A percentile compares a stretch with the other conserved stretches of the same genome.
Conservation (phyloP, 2,797 vertebrate genomes). For the Uromys caudimaculatus region DNA sequence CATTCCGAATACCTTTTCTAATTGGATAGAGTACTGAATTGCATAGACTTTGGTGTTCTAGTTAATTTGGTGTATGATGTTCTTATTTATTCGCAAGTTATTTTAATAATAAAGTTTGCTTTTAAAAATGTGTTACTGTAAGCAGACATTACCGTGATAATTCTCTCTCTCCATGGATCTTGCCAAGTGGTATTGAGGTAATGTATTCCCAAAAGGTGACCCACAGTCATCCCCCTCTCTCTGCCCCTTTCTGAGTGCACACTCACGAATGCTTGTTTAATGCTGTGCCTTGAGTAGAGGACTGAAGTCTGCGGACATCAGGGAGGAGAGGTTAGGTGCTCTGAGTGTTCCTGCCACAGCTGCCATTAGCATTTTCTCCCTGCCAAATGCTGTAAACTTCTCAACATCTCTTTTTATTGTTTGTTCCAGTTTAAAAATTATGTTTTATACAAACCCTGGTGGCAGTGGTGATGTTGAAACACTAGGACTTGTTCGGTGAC, state of each 20-base stretch:
- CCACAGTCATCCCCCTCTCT: not conserved
- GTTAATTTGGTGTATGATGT: not conserved
- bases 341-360: not conserved
- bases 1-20: too few relatives aligned
- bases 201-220: not conserved
- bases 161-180: not conserved
- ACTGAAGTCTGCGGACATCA: not conserved
- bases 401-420: conserved; percentile 9
- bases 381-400: not conserved
- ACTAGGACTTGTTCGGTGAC: conserved; percentile 16
- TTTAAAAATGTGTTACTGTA: not conserved
- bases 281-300: not conserved
- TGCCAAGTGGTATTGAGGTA: not conserved
- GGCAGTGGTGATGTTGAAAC: not conserved
- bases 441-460: not conserved
- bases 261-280: not conserved
- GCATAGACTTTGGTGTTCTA: not conserved
- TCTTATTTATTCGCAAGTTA: not conserved
- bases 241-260: not conserved
- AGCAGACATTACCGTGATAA: not conserved
- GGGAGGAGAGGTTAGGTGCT: too few relatives aligned
- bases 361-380: not conserved
- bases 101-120: not conserved
- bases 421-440: conserved; percentile 32
- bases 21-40: not conserved